Conservation (phyloP, 2,888 invertebrate species). For the Caenorhabditis sp. region DNA sequence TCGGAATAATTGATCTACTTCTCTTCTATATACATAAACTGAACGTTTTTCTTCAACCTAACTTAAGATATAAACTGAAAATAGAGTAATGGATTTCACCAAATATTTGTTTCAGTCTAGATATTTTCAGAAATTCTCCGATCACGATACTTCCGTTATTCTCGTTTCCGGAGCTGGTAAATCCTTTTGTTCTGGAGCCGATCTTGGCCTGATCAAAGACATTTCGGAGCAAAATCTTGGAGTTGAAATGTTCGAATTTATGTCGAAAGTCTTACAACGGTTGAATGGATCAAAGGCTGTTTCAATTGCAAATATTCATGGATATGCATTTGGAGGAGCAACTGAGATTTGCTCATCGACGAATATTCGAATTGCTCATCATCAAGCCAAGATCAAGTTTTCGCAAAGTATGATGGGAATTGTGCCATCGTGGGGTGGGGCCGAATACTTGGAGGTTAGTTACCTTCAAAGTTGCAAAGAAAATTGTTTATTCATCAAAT, state of each 20-base stretch:
- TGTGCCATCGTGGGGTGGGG: slow-evolving; percentile 54
- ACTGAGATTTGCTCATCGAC: slow-evolving; percentile 48
- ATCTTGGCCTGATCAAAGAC: slow-evolving; percentile 47
- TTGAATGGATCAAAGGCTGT: slow-evolving; percentile 30
- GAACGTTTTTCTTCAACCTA: too few relatives aligned
- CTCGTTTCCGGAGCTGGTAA: slow-evolving; percentile 42
- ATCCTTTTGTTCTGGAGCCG: slow-evolving; percentile 50
- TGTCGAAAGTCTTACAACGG: slow-evolving; percentile 33
- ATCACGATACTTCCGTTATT: slow-evolving; percentile 19
- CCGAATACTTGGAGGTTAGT: slow-evolving; percentile 33
- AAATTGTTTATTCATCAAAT: neutral
- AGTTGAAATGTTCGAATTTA: slow-evolving; percentile 44
- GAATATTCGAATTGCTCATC: slow-evolving; percentile 48
- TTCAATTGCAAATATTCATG: slow-evolving; percentile 45
- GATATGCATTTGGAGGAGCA: slow-evolving; percentile 50
- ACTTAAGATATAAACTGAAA: too few relatives aligned
- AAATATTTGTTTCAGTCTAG: neutral
- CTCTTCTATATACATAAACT: too few relatives aligned
- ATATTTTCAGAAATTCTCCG: slow-evolving; percentile 16
- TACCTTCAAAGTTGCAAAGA: neutral
- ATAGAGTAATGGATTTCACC: neutral
- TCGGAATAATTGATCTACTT: too few relatives aligned
- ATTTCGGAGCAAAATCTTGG: slow-evolving; percentile 35
- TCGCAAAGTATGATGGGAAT: slow-evolving; percentile 50
- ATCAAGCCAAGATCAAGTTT: slow-evolving; percentile 44